Percentiles rank a stretch among this genome's conserved stretches.
Evolutionary conservation across 1,140 invertebrate genomes (phyloP).

Genomic region (Chrysopa pallens): DNA sequence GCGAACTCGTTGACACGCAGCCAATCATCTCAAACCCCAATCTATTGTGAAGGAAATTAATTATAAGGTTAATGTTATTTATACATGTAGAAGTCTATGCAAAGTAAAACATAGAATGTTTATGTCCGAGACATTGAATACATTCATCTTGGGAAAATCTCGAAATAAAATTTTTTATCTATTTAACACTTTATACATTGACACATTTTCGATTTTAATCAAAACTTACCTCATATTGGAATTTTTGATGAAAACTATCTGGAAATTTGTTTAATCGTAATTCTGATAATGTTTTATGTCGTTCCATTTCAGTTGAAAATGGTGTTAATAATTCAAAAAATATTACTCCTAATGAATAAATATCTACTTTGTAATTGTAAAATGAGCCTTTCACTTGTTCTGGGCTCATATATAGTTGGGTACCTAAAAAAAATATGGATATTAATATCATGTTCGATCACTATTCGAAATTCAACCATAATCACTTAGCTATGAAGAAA

Average conservation of each 20-base stretch:
- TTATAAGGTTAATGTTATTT: too few relatives aligned
- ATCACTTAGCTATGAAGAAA: background rate
- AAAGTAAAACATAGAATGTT: too few relatives aligned
- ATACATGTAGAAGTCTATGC: too few relatives aligned
- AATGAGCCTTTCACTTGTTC: conserved; percentile 65
- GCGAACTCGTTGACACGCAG: too few relatives aligned
- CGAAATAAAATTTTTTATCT: too few relatives aligned
- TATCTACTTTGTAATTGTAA: conserved; percentile 92
- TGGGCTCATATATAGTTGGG: conserved; percentile 92
- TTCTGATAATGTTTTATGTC: conserved; percentile 39
- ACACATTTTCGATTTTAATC: too few relatives aligned
- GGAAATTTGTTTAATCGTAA: conserved; percentile 54
- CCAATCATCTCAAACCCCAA: too few relatives aligned
- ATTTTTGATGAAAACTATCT: conserved; percentile 37
- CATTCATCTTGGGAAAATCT: too few relatives aligned
- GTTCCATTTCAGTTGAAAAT: conserved; percentile 81
- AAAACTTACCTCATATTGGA: conserved; percentile 47
- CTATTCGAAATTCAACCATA: background rate
- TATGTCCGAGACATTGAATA: too few relatives aligned
- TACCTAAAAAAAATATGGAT: conserved; percentile 34
- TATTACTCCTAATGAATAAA: conserved; percentile 88
- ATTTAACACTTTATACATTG: too few relatives aligned
- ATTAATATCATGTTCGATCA: conserved; percentile 38
- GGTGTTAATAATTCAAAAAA: conserved; percentile 81
- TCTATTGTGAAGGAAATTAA: too few relatives aligned